Conservation (phyloP, 2,113 vertebrate species). For the Urocynchramus pylzowi region DNA sequence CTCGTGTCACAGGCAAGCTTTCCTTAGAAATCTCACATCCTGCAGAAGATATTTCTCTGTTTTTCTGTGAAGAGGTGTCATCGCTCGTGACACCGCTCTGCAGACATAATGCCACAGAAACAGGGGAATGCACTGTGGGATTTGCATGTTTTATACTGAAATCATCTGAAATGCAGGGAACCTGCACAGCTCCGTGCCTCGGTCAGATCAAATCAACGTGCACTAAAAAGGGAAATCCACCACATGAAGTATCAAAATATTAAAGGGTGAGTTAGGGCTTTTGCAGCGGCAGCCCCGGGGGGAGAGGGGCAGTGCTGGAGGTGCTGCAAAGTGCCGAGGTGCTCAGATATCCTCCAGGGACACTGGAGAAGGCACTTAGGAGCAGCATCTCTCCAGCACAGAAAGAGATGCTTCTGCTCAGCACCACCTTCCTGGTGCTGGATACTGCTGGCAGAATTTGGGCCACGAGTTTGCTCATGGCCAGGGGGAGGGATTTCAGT, state of each 20-base stretch:
- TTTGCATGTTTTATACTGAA: constrained; percentile 41
- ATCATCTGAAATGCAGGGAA: background rate
- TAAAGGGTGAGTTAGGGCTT: background rate
- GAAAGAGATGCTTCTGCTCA: background rate
- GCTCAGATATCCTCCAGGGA: background rate
- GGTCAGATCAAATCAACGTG: background rate
- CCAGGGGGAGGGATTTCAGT: background rate
- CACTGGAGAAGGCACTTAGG: background rate
- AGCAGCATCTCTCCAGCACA: background rate
- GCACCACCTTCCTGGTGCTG: background rate
- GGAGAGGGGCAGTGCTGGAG: background rate
- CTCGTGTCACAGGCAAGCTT: background rate
- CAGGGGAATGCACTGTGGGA: background rate
- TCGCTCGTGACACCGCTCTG: background rate
- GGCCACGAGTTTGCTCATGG: rapidly evolving
- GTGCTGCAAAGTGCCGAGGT: constrained; percentile 3
- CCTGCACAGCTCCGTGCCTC: background rate
- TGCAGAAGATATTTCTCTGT: background rate
- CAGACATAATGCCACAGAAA: background rate
- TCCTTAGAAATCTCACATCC: background rate
- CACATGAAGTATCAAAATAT: background rate
- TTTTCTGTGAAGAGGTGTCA: background rate
- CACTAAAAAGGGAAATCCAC: constrained; percentile 16
- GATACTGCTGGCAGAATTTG: background rate
- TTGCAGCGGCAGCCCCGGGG: background rate